Evolutionary conservation across 2,113 vertebrate species (phyloP).

Genomic region (Lycocorax pyrrhopterus): DNA sequence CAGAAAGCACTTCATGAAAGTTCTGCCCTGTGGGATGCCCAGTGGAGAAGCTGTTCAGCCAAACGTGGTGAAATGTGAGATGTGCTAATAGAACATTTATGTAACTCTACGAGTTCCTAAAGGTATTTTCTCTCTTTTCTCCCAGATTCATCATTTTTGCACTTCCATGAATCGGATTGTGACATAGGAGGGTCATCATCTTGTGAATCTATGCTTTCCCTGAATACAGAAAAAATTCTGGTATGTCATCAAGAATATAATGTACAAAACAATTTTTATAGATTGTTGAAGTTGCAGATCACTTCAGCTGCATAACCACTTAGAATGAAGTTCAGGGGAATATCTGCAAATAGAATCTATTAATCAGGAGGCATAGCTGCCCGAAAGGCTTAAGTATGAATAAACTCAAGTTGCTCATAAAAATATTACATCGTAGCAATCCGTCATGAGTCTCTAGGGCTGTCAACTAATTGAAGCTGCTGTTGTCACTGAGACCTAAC

Average conservation of each 20-base stretch:
- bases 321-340: background rate
- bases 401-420: background rate
- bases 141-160: slow-evolving; percentile 87
- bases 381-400: background rate
- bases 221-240: slow-evolving; percentile 95
- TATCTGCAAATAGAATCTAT: background rate
- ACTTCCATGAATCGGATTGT: slow-evolving; percentile 88
- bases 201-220: slow-evolving; percentile 88
- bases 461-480: background rate
- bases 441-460: background rate
- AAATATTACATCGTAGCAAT: background rate
- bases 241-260: slow-evolving; percentile 65
- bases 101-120: background rate
- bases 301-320: background rate
- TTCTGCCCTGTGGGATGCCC: background rate
- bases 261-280: background rate
- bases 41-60: background rate
- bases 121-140: background rate
- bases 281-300: background rate
- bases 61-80: background rate
- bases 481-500: background rate
- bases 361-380: background rate
- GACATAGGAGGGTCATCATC: slow-evolving; percentile 82
- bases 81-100: background rate
- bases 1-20: background rate